Conservation (phyloP, 2,888 invertebrate genomes). For the Neria commutata region DNA sequence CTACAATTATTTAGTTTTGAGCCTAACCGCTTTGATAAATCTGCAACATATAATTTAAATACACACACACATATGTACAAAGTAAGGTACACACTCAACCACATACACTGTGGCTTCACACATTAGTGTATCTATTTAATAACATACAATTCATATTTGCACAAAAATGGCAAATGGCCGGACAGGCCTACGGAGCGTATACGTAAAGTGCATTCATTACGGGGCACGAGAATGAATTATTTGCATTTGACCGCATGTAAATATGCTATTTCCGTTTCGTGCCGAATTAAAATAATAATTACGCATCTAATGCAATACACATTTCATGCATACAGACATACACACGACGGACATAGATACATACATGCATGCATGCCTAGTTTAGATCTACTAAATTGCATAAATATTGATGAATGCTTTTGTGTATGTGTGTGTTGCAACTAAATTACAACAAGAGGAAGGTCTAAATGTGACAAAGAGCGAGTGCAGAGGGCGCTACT, state of each 20-base stretch:
- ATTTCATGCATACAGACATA: conserved; percentile 39
- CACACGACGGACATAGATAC: neutral
- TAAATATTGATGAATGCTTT: conserved; percentile 48
- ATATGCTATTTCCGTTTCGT: conserved; percentile 13
- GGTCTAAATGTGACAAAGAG: neutral
- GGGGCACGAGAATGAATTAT: neutral
- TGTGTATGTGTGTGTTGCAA: too few species aligned
- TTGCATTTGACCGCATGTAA: neutral
- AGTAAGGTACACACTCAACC: too few species aligned
- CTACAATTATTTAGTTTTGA: too few species aligned
- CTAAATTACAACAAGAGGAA: neutral
- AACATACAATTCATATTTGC: conserved; percentile 23
- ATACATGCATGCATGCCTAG: conserved; percentile 10
- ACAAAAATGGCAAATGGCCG: conserved; percentile 23
- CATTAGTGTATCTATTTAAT: neutral
- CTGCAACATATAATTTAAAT: too few species aligned
- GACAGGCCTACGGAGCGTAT: neutral
- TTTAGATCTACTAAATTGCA: conserved; percentile 31
- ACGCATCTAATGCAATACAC: conserved; percentile 55
- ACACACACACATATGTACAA: too few species aligned
- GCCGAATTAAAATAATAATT: conserved; percentile 59
- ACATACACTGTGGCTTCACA: neutral
- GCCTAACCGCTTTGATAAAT: too few species aligned
- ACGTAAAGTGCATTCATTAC: neutral
- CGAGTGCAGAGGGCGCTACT: neutral